Evolutionary conservation across 2,797 vertebrate genomes (phyloP).

Genomic region (Amphiprion clarkii): DNA sequence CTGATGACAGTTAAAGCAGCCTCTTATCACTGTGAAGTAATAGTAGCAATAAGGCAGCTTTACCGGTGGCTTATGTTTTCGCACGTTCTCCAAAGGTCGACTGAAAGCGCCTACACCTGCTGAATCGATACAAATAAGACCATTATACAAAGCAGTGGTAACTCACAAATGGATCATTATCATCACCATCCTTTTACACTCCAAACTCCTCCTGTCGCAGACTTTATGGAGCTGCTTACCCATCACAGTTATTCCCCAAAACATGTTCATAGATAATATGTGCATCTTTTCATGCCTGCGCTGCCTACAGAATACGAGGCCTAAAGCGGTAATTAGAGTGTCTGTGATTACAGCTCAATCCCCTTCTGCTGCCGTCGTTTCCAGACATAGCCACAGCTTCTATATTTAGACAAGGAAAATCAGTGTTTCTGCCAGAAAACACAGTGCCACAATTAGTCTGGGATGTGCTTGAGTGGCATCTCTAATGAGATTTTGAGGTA

Average conservation of each 20-base stretch:
- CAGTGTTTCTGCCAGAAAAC: conserved; percentile 44
- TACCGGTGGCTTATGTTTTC: conserved; percentile 5
- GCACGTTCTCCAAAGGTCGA: conserved; percentile 31
- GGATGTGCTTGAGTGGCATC: conserved; percentile 25
- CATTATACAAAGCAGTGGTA: conserved; percentile 13
- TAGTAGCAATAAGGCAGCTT: conserved; percentile 25
- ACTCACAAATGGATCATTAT: conserved; percentile 35
- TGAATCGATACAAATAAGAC: conserved; percentile 44
- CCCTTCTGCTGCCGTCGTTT: conserved; percentile 52
- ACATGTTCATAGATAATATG: background rate
- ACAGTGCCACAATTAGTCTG: conserved; percentile 31
- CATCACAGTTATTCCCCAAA: conserved; percentile 19
- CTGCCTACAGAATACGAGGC: conserved; percentile 47
- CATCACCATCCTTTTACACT: conserved; percentile 29
- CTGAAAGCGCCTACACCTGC: conserved; percentile 9
- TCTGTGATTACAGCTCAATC: conserved; percentile 60
- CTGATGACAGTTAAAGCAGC: conserved; percentile 27
- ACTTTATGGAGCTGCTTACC: background rate
- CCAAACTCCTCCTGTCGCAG: background rate
- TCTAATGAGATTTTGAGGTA: conserved; percentile 28
- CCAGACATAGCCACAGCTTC: conserved; percentile 33
- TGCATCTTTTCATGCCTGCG: background rate
- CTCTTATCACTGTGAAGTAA: background rate
- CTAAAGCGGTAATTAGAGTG: conserved; percentile 68
- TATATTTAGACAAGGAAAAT: conserved; percentile 64